Evolutionary conservation across 2,888 invertebrate species (phyloP), one percentile per base, ranked within the genome.

Genomic region (Cyclophora punctaria): DNA sequence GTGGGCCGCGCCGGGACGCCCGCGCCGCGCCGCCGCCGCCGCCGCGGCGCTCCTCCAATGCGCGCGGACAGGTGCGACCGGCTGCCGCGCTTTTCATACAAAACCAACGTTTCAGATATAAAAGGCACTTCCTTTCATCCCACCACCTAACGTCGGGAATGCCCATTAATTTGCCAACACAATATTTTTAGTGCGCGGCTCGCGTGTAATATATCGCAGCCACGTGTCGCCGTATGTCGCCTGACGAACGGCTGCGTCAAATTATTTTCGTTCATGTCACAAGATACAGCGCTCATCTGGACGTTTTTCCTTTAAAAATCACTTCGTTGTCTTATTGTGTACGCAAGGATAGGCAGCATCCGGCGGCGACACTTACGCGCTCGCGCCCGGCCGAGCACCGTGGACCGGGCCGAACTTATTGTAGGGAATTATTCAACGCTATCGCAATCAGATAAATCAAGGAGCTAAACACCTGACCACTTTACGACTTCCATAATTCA

Each of bases 91-190:
- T 82, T 86, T 83, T 86, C 87, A 83, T 79, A 86, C 84, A 85
- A 85, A 87, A 86, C 82, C 80, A 83, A 82, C 85, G 84, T 80
- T 85, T 85, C 85, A 85, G 85, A 83, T 86, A 85, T 86, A 85
- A 87, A 86, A 86, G 86, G 83, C 85, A 85, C 83, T 85, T 86
- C 85, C 88, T 87, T 87, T 87, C 87, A 86, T 86, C 88, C 88
- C 84, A 80, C 83, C 75, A 81, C 83, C 88, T 78, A 87, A 83
- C 75, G 83, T 80, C 82, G 83, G 76, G 88, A 88, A 88, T 88
- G 88, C 88, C 87, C 88, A 88, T 88, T 88, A 88, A 88, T 88
- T 88, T 88, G 88, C 88, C 88, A 88, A 87, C 88, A 87, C 87
- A 88, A 88, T 88, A 88, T 88, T 88, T 88, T 88, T 88, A 88